Evolutionary conservation across 2,113 vertebrate genomes (phyloP).

Genomic region (Oreamnos americanus): DNA sequence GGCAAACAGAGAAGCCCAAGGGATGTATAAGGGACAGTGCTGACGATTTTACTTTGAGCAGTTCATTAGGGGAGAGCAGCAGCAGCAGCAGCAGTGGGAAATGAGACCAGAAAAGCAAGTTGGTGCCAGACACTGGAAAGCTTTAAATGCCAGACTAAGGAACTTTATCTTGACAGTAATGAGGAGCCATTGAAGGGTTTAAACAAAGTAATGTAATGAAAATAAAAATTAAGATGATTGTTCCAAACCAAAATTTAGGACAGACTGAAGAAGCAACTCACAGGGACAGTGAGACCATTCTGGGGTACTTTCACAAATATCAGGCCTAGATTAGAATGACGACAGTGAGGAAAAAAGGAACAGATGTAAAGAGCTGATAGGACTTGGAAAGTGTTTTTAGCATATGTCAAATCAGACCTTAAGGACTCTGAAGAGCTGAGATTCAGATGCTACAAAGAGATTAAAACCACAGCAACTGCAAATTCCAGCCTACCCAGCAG

Average conservation of each 20-base stretch:
- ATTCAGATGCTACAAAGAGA: not conserved
- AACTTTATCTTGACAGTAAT: constrained; percentile 37
- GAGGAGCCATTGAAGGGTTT: not conserved
- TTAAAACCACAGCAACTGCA: constrained; percentile 26
- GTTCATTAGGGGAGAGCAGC: not conserved
- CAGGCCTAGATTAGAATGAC: constrained; percentile 3
- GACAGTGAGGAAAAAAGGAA: not conserved
- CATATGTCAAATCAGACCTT: not conserved
- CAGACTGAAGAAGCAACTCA: not conserved
- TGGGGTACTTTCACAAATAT: not conserved
- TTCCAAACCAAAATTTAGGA: constrained; percentile 4
- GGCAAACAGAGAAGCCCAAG: not conserved
- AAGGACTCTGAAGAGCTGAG: not conserved
- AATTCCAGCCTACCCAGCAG: not conserved
- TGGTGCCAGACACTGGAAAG: constrained; percentile 11
- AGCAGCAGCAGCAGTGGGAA: not conserved
- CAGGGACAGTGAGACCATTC: not conserved
- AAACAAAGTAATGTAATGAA: constrained; percentile 25
- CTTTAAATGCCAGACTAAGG: constrained; percentile 5
- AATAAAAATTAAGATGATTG: not conserved
- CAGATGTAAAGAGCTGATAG: not conserved
- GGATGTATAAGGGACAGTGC: not conserved
- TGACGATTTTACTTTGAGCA: constrained; percentile 23
- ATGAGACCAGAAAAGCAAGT: constrained; percentile 11
- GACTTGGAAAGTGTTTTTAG: constrained; percentile 11